Evolutionary conservation across 2,113 vertebrate genomes (phyloP).

Genomic region (Atlantisia rogersi): DNA sequence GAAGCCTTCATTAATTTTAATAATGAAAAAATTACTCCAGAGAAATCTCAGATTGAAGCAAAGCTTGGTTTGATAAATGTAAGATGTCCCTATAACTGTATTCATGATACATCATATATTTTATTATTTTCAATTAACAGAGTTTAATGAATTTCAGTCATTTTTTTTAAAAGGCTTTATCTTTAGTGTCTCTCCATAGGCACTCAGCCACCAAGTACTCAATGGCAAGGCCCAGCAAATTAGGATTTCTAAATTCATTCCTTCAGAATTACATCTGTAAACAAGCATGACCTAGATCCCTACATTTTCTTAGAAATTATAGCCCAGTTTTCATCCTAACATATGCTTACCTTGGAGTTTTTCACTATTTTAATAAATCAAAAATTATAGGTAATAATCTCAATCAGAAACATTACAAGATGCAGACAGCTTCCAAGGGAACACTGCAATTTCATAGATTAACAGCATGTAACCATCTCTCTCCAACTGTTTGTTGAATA

Average conservation of each 20-base stretch:
- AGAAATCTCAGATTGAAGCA: background rate
- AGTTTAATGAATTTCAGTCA: background rate
- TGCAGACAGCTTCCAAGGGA: background rate
- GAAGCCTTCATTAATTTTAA: background rate
- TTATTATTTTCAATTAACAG: background rate
- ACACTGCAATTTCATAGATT: background rate
- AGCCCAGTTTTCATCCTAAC: background rate
- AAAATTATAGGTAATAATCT: background rate
- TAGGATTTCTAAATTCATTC: background rate
- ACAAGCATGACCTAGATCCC: background rate
- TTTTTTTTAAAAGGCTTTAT: background rate
- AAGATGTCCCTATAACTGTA: background rate
- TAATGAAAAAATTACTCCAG: background rate
- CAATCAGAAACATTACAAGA: background rate
- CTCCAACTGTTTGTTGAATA: background rate
- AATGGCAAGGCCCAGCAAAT: background rate
- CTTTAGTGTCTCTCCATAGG: background rate
- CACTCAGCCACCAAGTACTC: background rate
- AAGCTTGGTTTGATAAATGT: background rate
- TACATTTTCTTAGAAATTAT: background rate
- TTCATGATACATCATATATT: background rate
- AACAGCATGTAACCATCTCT: background rate
- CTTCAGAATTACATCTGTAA: background rate
- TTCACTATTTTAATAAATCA: background rate
- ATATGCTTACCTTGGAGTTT: background rate